Percentiles rank a stretch among this genome's conserved stretches.
phyloP scores from a whole-genome alignment of 2,888 invertebrate genomes.

The Polydrusus pterygomalis region DNA sequence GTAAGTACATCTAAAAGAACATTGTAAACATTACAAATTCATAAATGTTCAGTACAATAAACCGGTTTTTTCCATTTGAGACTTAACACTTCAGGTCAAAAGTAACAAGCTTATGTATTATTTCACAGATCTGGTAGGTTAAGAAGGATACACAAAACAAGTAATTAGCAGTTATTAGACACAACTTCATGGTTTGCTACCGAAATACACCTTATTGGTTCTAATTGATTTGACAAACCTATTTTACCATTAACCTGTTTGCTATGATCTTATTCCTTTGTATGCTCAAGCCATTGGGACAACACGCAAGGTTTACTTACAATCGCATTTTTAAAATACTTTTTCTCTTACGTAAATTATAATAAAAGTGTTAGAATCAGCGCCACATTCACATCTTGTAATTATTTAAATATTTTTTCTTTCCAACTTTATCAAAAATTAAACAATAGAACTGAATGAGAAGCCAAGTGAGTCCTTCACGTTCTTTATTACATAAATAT shows the following conservation, averaged over 20 bases:
- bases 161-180: slow-evolving; percentile 55
- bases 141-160: slow-evolving; percentile 51
- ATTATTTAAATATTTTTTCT: no score
- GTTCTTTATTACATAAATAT: no score
- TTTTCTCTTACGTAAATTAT: slow-evolving; percentile 14
- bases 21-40: slow-evolving; percentile 27
- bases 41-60: slow-evolving; percentile 35
- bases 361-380: neutral
- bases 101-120: slow-evolving; percentile 70
- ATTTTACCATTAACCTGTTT: slow-evolving; percentile 66
- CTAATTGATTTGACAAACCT: slow-evolving; percentile 70
- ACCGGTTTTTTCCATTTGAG: slow-evolving; percentile 62
- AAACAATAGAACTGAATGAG: no score
- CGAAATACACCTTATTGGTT: slow-evolving; percentile 71
- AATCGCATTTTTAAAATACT: slow-evolving; percentile 46
- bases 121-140: slow-evolving; percentile 64
- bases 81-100: slow-evolving; percentile 71
- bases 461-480: no score
- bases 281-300: slow-evolving; percentile 50
- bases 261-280: slow-evolving; percentile 60
- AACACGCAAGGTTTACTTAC: slow-evolving; percentile 50
- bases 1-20: slow-evolving; percentile 10
- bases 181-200: slow-evolving; percentile 56
- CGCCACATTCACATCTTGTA: neutral
- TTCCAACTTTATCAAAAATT: neutral